Base-by-base conservation (phyloP, 2,797 vertebrate genomes). In the Momotus momota region DNA sequence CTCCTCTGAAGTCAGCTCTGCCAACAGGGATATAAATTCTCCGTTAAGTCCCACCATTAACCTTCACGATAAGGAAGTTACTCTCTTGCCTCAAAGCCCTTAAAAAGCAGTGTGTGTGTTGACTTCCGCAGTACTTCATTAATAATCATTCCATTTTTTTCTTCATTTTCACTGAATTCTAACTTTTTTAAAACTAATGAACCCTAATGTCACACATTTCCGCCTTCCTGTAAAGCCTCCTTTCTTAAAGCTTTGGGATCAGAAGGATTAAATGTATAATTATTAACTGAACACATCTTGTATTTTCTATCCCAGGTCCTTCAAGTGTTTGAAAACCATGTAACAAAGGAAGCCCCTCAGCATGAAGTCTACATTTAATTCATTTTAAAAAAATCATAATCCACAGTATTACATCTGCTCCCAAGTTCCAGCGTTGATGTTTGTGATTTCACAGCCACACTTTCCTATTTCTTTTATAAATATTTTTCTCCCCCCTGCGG, bases 381-480 rank as follows among this genome's bases (percentile, higher is more conserved):
- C 4, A 92, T 87, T 90, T 67, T 0, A 5, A 82, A 89, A 91
- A 85, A 91, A 58, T 82, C 65, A 51, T 91, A 87, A 80, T 89
- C 31, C 52, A 74, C 52, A 73, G 19, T 64, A 77, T 67, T 77
- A 67, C 49, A 61, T 94, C 74, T 89, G 60, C 78, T 86, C 45
- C 72, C n/a, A 92, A 71, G 61, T 67, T 93, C 74, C 88, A 61
- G 22, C 22, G 69, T 48, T 82, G 83, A 57, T 91, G 45, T 71
- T 94, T 92, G 78, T 89, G 86, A 96, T 95, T 95, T 95, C 93
- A 91, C 52, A 87, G 69, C 41, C 86, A 85, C 49, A 60, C 6
- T 87, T 94, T 64, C 78, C 45, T 93, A 89, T 83, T 92, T 81
- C 64, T 92, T 92, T 9, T 7, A 46, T 91, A 95, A 95, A 94